A percentile compares a stretch with the other conserved stretches of the same genome.
These are phyloP conservation scores for Morelia viridis DNA, from an alignment of 2,797 vertebrate species.

Conservation along the genomic window DNA sequence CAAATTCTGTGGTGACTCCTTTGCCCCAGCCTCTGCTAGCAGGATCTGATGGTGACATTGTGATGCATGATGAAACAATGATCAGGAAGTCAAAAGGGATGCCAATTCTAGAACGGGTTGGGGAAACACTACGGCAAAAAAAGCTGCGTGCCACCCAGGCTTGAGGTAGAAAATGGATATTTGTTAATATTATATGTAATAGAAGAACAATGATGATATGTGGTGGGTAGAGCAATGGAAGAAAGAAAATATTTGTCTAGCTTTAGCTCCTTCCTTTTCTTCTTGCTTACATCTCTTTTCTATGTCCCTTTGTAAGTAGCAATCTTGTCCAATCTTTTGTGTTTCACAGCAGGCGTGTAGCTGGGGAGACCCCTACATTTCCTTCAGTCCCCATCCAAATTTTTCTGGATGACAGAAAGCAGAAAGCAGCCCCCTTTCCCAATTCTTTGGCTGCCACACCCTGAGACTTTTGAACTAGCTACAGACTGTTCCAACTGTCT, in stretches of 20 bases:
- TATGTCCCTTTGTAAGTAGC: not conserved
- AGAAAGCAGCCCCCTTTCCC: not conserved
- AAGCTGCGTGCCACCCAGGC: slow-evolving; percentile 57
- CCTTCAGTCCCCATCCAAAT: not conserved
- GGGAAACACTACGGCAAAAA: slow-evolving; percentile 64
- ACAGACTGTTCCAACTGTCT: not conserved
- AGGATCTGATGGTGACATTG: slow-evolving; percentile 30
- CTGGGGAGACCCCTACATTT: not conserved
- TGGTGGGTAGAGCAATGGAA: not conserved
- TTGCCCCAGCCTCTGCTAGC: not conserved
- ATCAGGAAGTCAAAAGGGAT: slow-evolving; percentile 78
- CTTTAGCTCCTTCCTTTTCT: not conserved
- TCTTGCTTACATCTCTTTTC: not conserved
- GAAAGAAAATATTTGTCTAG: not conserved
- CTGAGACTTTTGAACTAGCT: not conserved
- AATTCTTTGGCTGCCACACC: not conserved
- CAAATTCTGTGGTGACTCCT: not conserved
- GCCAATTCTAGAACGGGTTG: slow-evolving; percentile 55
- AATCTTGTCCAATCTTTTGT: not conserved
- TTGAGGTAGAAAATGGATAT: slow-evolving; percentile 11
- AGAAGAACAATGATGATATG: not conserved
- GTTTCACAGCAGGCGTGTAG: not conserved
- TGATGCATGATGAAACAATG: not conserved
- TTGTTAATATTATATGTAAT: not conserved
- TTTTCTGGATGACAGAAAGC: not conserved